Evolutionary conservation across 2,888 invertebrate species (phyloP).

Genomic region (Morpho helenor): DNA sequence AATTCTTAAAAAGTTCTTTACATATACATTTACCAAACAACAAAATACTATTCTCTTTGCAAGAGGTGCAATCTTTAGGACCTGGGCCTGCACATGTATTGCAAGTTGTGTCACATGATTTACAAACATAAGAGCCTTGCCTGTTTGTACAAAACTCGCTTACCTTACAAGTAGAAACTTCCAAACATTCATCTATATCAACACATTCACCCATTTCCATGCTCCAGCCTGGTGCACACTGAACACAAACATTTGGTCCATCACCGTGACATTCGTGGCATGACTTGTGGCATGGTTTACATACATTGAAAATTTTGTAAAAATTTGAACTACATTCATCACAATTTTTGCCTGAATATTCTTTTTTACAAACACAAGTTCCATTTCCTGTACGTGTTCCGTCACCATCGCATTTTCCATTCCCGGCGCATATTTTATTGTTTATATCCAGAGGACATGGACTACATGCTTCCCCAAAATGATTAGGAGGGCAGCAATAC

Average conservation of each 20-base stretch:
- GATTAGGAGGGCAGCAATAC: conserved; percentile 91
- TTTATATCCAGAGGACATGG: conserved; percentile 80
- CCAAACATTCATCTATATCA: conserved; percentile 91
- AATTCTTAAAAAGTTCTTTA: too few species aligned
- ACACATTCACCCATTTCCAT: conserved; percentile 84
- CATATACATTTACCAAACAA: conserved; percentile 55
- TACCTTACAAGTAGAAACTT: conserved; percentile 67
- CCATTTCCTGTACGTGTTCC: conserved; percentile 96
- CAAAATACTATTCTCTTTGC: conserved; percentile 69
- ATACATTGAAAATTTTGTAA: conserved; percentile 84
- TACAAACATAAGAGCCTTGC: conserved; percentile 89
- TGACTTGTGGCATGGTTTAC: conserved; percentile 87
- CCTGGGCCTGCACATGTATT: conserved; percentile 90
- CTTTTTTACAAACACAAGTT: conserved; percentile 89
- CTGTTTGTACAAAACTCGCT: conserved; percentile 93
- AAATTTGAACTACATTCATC: conserved; percentile 85
- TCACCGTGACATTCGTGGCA: conserved; percentile 88
- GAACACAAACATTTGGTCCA: conserved; percentile 80
- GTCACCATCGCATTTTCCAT: conserved; percentile 89
- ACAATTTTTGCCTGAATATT: conserved; percentile 89
- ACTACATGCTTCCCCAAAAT: conserved; percentile 88
- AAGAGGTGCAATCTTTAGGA: conserved; percentile 90
- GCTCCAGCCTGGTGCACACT: conserved; percentile 85
- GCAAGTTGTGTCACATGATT: conserved; percentile 90
- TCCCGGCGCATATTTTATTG: conserved; percentile 86